Evolutionary conservation across 1,140 invertebrate genomes (phyloP), one percentile per base, ranked within the genome.

Genomic region (Drosophila mauritiana): DNA sequence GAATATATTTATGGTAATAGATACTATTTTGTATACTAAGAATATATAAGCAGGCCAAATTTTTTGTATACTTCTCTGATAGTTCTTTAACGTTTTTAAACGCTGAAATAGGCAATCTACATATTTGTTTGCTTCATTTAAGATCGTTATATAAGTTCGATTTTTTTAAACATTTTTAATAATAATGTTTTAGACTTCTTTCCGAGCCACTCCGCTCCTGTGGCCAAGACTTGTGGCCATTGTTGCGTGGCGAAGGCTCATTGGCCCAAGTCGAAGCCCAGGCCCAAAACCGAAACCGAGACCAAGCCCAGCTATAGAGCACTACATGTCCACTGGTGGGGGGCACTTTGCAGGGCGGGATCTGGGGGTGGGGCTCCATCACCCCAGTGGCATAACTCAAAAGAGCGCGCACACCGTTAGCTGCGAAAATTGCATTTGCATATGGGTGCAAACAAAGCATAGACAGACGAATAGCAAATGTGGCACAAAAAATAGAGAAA

Each of bases 371-470:
- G 42, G 42, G 42, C 42, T 52, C 53, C 54, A 52, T 46, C 43
- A 40, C 55, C 43, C 53, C 48, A 55, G 49, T 80, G 76, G 77
- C 73, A 90, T 89, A 89, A 89, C 85, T 89, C 84, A 89, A 89
- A 89, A 89, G 84, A 89, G 84, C 84, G 84, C 85, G 84, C 84
- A 89, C 84, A 84, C 85, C 84, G 84, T 89, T 89, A 89, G 84
- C 64, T 79, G 77, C 80, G 77, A 84, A 88, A 84, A 90, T 89
- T 80, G 80, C 84, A 89, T 89, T 89, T 89, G 85, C 84, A 89
- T 89, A 89, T 84, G 80, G 64, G 69, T 56, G 63, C 80, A 89
- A 84, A 89, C 83, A 88, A 88, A 82, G 59, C 57, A 62, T 61
- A 57, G 51, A 67, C 68, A 74, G 63, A 64, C 68, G 57, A 77